phyloP scores from a whole-genome alignment of 2,888 invertebrate genomes.

The Oxystoma pomonae region DNA sequence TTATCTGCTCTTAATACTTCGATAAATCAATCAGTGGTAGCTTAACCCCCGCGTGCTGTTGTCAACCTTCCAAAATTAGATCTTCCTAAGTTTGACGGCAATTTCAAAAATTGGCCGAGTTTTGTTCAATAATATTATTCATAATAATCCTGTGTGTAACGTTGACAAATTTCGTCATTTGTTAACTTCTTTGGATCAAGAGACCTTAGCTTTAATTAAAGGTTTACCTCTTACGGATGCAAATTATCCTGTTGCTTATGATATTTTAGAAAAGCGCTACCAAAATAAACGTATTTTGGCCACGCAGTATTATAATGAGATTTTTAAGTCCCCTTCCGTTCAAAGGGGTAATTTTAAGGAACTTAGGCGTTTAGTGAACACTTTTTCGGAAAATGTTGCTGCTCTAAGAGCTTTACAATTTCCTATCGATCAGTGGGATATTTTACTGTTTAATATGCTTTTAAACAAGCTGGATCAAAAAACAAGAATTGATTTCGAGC shows the following conservation, averaged over 20 bases:
- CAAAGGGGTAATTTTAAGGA: background rate
- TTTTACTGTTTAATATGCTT: background rate
- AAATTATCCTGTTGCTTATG: slow-evolving; percentile 16
- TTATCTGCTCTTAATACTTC: no score
- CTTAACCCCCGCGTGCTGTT: no score
- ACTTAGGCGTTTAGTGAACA: background rate
- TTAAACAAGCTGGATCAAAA: background rate
- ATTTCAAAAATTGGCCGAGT: background rate
- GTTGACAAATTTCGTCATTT: slow-evolving; percentile 1
- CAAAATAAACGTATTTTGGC: slow-evolving; percentile 15
- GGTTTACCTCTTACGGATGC: slow-evolving; percentile 5
- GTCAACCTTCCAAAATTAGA: no score
- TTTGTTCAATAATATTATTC: background rate
- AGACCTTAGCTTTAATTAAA: slow-evolving; percentile 10
- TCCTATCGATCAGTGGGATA: background rate
- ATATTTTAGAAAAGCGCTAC: slow-evolving; percentile 11
- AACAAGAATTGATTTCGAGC: background rate
- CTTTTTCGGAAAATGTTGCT: slow-evolving; percentile 1
- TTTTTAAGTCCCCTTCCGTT: background rate
- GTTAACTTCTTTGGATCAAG: background rate
- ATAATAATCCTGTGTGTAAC: background rate
- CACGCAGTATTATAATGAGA: background rate
- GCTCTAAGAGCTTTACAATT: background rate
- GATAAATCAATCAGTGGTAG: no score
- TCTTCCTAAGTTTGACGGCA: no score